A percentile compares a stretch with the other conserved stretches of the same genome.
These are phyloP conservation scores for Lymantria monacha DNA, from an alignment of 2,888 invertebrate species.

Conservation along the genomic window DNA sequence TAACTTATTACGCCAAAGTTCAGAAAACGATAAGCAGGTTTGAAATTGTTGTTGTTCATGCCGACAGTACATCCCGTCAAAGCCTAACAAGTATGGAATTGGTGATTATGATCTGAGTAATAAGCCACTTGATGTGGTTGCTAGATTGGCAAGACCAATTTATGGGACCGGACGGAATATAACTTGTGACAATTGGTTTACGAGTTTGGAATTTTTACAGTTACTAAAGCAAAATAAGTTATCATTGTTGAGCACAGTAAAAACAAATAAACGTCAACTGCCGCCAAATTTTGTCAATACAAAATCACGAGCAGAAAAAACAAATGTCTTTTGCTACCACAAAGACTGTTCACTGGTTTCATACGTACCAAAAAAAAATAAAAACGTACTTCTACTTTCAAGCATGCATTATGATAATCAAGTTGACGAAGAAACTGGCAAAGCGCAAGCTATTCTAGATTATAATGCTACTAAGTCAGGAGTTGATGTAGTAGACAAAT, in stretches of 20 bases:
- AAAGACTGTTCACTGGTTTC: conserved; percentile 5
- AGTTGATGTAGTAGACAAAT: not conserved
- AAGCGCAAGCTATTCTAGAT: not conserved
- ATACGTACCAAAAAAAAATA: conserved; percentile 2
- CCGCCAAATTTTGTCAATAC: not conserved
- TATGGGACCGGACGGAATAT: conserved; percentile 5
- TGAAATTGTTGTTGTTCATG: too few relatives aligned
- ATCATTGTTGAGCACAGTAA: conserved; percentile 3
- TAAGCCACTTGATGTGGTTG: conserved; percentile 14
- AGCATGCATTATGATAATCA: conserved; percentile 5
- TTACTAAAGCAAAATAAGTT: not conserved
- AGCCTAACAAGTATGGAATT: too few relatives aligned
- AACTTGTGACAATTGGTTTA: too few relatives aligned
- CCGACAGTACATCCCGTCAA: too few relatives aligned
- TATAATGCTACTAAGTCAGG: not conserved
- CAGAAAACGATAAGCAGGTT: too few relatives aligned
- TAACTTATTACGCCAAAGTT: too few relatives aligned
- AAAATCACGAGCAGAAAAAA: not conserved
- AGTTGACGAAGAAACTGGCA: conserved; percentile 2
- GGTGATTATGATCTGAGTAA: too few relatives aligned
- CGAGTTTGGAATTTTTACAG: conserved; percentile 11
- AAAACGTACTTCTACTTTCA: not conserved
- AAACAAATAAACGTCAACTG: not conserved
- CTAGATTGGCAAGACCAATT: conserved; percentile 7
- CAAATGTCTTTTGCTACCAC: conserved; percentile 6